Evolutionary conservation across 2,888 invertebrate species (phyloP), one percentile per base, ranked within the genome.

Genomic region (Lasius platythorax): DNA sequence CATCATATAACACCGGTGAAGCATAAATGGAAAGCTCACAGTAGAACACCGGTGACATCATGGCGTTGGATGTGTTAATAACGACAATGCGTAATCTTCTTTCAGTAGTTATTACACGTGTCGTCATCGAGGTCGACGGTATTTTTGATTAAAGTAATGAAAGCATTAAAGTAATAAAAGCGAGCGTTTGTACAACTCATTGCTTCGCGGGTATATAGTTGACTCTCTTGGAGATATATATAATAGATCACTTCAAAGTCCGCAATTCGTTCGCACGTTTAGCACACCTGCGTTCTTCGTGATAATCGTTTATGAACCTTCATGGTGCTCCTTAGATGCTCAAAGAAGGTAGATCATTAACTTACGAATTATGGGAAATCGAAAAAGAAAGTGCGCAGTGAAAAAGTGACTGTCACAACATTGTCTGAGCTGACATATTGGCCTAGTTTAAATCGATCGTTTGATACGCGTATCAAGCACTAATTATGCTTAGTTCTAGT

Each of bases 131-230:
- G 15, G 9, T 23, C 9, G 53, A 23, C n/a, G 9, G 3, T 3
- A 30, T 40, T 9, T 63, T 33, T 33, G 0, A 37, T 37, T 37
- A 37, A 37, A 37, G 5, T 37, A 37, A 37, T 37, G 3, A 9
- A 75, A 5, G 15, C 66, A 76, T 78, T 78, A 67, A 56, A 5
- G 3, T 64, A 64, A 75, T 75, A 75, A 75, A 53, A 18, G 2
- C 18, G 12, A 28, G 30, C 11, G 23, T 58, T 78, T 68, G 37
- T 46, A 33, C 23, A 58, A n/a, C 23, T 43, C 5, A 43, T 79
- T 46, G 3, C n/a, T 46, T 33, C 0, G 9, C n/a, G 6, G 23
- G 23, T 23, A 23, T 3, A 2, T 11, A 58, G 8, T 40, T 67
- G 11, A 40, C 12, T 15, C 18, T 30, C 18, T 28, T 37, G 15